Conservation (phyloP, 2,797 vertebrate genomes). For the Ptychadena robeensis region DNA sequence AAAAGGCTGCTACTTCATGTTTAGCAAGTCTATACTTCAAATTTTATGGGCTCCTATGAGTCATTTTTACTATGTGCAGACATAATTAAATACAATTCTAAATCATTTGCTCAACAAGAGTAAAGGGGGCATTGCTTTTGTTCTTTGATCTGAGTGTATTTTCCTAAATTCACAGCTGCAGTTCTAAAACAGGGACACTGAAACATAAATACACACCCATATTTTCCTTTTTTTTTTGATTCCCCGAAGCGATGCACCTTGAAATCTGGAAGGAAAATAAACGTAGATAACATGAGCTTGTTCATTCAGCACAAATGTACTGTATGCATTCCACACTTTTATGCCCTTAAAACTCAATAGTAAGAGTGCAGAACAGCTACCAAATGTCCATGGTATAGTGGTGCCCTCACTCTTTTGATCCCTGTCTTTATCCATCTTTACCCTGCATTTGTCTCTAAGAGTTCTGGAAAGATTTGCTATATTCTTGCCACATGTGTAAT, state of each 20-base stretch:
- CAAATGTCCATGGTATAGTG: neutral
- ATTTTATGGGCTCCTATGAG: conserved; percentile 35
- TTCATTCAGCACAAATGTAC: conserved; percentile 20
- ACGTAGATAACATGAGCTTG: neutral
- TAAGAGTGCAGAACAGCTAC: neutral
- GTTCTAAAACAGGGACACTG: conserved; percentile 40
- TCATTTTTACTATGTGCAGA: conserved; percentile 43
- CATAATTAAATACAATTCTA: conserved; percentile 42
- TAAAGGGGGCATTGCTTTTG: conserved; percentile 39
- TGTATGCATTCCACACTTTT: neutral
- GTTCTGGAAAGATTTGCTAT: too few species aligned
- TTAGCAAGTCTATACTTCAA: conserved; percentile 32
- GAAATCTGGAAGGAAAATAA: conserved; percentile 56
- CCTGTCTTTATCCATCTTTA: neutral
- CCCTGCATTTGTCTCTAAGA: neutral
- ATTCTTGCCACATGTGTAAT: too few species aligned
- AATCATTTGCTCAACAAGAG: conserved; percentile 39
- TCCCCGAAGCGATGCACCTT: conserved; percentile 43
- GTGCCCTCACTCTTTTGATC: neutral
- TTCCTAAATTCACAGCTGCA: conserved; percentile 53
- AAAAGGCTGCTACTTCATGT: conserved; percentile 17
- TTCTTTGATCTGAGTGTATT: conserved; percentile 51
- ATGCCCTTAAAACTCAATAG: neutral
- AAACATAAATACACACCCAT: accelerated
- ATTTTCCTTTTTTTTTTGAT: conserved; percentile 7